phyloP scores from a whole-genome alignment of 2,113 vertebrate species.

The Tauraco erythrolophus region DNA sequence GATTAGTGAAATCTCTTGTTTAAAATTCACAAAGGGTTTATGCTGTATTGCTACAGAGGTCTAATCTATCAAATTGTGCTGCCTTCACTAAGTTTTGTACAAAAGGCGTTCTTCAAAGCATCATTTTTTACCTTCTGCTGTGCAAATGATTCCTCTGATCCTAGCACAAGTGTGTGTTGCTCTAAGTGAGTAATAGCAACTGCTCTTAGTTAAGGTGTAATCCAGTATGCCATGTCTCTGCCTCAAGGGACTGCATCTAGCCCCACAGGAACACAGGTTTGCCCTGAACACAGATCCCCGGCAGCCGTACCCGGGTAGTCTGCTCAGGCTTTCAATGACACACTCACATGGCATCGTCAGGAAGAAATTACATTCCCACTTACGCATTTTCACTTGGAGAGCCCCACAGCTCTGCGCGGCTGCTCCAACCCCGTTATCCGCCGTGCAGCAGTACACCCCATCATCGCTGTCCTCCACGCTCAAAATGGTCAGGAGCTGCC shows the following conservation, averaged over 20 bases:
- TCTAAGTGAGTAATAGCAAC: neutral
- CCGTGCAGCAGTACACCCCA: slow-evolving; percentile 93
- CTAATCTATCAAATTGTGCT: neutral
- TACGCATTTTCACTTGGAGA: slow-evolving; percentile 98
- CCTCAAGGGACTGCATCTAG: neutral
- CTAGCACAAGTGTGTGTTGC: neutral
- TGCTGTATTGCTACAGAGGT: neutral
- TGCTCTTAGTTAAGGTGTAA: neutral
- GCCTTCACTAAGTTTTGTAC: neutral
- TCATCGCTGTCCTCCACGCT: slow-evolving; percentile 90
- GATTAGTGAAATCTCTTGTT: neutral
- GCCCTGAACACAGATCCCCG: accelerated
- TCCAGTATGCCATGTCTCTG: neutral
- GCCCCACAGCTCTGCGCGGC: slow-evolving; percentile 93
- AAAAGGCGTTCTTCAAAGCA: neutral
- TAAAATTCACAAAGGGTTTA: neutral
- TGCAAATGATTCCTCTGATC: neutral
- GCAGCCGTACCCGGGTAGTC: accelerated
- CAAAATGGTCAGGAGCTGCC: slow-evolving; percentile 92
- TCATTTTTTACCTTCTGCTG: neutral
- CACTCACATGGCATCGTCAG: accelerated
- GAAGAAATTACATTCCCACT: slow-evolving; percentile 55
- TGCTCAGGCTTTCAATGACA: neutral
- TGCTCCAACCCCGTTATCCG: slow-evolving; percentile 88
- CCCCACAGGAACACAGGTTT: neutral